Base-by-base conservation (phyloP, 2,888 invertebrate species). In the Nezara viridula region DNA sequence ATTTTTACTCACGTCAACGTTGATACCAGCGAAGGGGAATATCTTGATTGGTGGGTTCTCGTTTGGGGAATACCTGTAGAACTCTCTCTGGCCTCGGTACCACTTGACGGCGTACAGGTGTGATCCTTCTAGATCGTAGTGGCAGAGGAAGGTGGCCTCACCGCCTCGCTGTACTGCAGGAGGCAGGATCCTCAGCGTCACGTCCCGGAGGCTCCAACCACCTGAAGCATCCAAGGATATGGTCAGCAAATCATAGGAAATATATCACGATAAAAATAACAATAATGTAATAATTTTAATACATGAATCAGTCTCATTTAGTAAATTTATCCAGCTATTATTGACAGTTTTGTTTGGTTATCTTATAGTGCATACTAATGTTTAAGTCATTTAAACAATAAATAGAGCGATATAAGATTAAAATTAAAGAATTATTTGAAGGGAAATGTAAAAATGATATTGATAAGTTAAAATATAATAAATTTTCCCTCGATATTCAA, bases 61-160 rank as follows among this genome's bases (percentile, higher is more conserved):
- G 91, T 94, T 95, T 0, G 97, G 97, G 24, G 96, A 96, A 92
- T 95, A 97, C 91, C 97, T 94, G 93, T 96, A 97, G 93, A 97
- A 97, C 94, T 98, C 97, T 92, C 95, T 94, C 92, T 94, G 95
- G 10, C 97, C 97, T 89, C 97, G 94, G 93, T 97, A 97, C 96
- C 97, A 97, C 94, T 97, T 97, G 90, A 97, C 96, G 7, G 97
- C 95, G 93, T 97, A 97, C 86, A 97, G 94, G 2, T 95, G 95
- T 7, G 95, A 95, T 0, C 95, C 95, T 92, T 96, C 95, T 93
- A 97, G 94, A 92, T 97, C 96, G 92, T 97, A 96, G 91, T 95
- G 94, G 93, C 97, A 97, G 89, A 95, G 94, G 86, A 97, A 93
- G 10, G 95, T 95, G 5, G 95, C 96, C 91, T 95, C 94, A 85